phyloP scores from a whole-genome alignment of 2,113 vertebrate genomes.

The Entosphenus tridentatus region DNA sequence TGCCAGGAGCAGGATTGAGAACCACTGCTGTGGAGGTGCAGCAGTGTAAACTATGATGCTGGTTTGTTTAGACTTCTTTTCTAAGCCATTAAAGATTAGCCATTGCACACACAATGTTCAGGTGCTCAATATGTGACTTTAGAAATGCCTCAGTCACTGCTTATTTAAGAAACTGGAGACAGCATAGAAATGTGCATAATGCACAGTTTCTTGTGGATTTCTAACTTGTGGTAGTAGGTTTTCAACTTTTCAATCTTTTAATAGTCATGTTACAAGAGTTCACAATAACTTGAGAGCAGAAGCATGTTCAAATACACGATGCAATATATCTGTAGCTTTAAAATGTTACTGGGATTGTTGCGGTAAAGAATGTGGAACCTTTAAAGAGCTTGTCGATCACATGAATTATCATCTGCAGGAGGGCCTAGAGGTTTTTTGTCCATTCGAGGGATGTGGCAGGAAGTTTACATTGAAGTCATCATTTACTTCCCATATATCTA shows the following conservation, averaged over 20 bases:
- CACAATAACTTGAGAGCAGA: background rate
- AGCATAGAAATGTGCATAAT: slow-evolving; percentile 4
- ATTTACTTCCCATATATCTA: no score
- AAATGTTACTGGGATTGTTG: no score
- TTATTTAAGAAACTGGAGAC: background rate
- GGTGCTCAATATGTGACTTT: background rate
- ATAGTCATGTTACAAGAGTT: slow-evolving; percentile 8
- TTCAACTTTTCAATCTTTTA: slow-evolving; percentile 8
- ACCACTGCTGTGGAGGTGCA: background rate
- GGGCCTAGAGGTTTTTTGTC: no score
- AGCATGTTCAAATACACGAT: no score
- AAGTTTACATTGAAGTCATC: no score
- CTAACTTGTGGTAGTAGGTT: slow-evolving; percentile 7
- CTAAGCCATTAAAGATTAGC: no score
- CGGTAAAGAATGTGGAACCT: no score
- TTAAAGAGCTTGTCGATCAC: no score
- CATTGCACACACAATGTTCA: background rate
- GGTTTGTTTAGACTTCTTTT: slow-evolving; percentile 9
- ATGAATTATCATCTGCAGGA: no score
- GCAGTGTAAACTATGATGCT: slow-evolving; percentile 14
- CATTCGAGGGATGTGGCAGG: no score
- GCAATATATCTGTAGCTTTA: no score
- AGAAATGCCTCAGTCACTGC: background rate
- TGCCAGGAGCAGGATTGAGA: slow-evolving; percentile 10
- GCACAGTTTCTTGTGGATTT: slow-evolving; percentile 7